Evolutionary conservation across 1,140 invertebrate species (phyloP).

Genomic region (Adoxophyes honmai): DNA sequence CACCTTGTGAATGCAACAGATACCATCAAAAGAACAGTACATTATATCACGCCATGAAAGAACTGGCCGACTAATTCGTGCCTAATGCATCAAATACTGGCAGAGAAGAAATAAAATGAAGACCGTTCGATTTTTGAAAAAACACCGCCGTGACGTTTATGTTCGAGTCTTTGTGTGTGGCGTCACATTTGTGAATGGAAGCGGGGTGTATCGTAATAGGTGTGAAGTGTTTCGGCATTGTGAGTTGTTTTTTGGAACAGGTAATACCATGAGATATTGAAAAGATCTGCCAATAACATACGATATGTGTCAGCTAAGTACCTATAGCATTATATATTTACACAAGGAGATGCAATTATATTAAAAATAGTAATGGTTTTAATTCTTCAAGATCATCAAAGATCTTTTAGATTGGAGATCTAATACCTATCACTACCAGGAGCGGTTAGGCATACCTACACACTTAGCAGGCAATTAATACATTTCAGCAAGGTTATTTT

Average conservation of each 20-base stretch:
- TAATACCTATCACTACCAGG: no score
- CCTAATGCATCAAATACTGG: slow-evolving; percentile 66
- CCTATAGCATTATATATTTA: no score
- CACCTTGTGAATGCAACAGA: slow-evolving; percentile 47
- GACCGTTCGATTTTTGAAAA: slow-evolving; percentile 65
- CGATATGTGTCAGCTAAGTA: slow-evolving; percentile 33
- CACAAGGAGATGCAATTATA: no score
- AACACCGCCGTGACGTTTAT: slow-evolving; percentile 64
- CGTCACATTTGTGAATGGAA: slow-evolving; percentile 62
- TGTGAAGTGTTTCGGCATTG: slow-evolving; percentile 68
- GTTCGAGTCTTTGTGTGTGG: slow-evolving; percentile 60
- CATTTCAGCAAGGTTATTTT: no score
- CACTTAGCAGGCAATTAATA: no score
- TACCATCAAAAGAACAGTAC: slow-evolving; percentile 36
- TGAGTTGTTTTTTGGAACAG: slow-evolving; percentile 51
- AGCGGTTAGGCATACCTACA: no score
- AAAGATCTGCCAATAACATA: slow-evolving; percentile 46
- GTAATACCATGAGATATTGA: slow-evolving; percentile 35
- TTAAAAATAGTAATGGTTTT: no score
- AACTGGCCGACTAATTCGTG: slow-evolving; percentile 61
- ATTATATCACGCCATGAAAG: slow-evolving; percentile 41
- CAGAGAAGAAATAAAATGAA: slow-evolving; percentile 52
- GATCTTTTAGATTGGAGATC: no score
- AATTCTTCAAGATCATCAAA: no score
- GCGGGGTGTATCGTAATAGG: slow-evolving; percentile 65